A percentile compares a stretch with the other conserved stretches of the same genome.
Conservation (phyloP, 2,113 vertebrate species). For the Misgurnus mizolepis region DNA sequence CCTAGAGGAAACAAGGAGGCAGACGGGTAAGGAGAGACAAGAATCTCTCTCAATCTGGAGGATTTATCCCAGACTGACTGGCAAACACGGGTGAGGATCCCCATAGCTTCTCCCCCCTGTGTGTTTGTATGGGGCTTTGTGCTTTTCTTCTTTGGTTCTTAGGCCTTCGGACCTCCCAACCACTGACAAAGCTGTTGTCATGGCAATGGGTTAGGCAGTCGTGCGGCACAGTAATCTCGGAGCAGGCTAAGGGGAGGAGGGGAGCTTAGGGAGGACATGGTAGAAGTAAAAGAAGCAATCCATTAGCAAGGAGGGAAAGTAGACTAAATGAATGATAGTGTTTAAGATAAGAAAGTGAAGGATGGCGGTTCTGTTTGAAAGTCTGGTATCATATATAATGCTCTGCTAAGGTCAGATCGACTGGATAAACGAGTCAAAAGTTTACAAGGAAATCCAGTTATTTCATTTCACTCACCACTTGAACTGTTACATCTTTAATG, state of each 20-base stretch:
- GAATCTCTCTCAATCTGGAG: not conserved
- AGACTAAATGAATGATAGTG: conserved; percentile 37
- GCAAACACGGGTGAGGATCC: conserved; percentile 16
- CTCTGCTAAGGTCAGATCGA: not conserved
- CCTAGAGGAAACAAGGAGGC: not conserved
- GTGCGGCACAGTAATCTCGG: conserved; percentile 51
- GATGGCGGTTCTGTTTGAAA: conserved; percentile 9
- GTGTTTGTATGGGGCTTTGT: conserved; percentile 16
- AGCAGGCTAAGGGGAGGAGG: conserved; percentile 23
- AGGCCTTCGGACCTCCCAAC: conserved; percentile 51
- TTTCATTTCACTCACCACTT: conserved; percentile 11
- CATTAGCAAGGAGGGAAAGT: conserved; percentile 19
- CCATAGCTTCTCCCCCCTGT: not conserved
- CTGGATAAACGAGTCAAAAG: not conserved
- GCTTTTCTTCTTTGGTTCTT: conserved; percentile 10
- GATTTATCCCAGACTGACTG: conserved; percentile 4
- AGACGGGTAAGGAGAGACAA: not conserved
- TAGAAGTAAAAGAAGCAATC: not conserved
- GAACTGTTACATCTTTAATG: not conserved
- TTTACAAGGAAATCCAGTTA: not conserved
- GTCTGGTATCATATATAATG: conserved; percentile 1
- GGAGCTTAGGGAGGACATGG: not conserved
- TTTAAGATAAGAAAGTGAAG: conserved; percentile 35
- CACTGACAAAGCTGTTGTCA: conserved; percentile 63
- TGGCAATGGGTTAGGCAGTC: conserved; percentile 54